Evolutionary conservation across 2,797 vertebrate species (phyloP).

Genomic region (Hybognathus amarus): DNA sequence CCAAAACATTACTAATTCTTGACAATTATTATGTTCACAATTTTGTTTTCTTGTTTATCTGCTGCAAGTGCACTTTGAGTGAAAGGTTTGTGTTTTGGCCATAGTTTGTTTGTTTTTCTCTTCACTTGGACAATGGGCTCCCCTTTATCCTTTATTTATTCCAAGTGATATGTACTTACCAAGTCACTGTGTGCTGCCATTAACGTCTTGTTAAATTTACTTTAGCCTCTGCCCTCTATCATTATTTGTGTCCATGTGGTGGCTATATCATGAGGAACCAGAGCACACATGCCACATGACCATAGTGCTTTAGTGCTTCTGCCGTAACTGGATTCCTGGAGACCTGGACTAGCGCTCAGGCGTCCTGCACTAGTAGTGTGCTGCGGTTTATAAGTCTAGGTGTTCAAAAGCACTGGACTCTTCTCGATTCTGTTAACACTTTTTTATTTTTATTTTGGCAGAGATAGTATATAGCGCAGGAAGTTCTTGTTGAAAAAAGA

Average conservation of each 20-base stretch:
- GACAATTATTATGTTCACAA: not conserved
- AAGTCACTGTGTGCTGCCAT: constrained; percentile 23
- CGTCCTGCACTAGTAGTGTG: too few relatives aligned
- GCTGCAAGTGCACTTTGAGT: not conserved
- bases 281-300: not conserved
- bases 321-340: not conserved
- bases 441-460: not conserved
- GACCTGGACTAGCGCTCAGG: not conserved
- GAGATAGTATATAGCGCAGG: not conserved
- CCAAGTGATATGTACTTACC: constrained; percentile 32
- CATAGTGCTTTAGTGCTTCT: not conserved
- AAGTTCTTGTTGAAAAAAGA: constrained; percentile 1
- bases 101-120: constrained; percentile 30
- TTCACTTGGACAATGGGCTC: constrained; percentile 23
- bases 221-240: constrained; percentile 17
- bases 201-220: constrained; percentile 7
- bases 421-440: not conserved
- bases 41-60: not conserved
- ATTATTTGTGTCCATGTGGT: constrained; percentile 28
- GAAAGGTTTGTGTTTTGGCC: not conserved
- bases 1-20: not conserved
- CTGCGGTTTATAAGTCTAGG: not conserved
- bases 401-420: too few relatives aligned
- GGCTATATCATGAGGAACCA: not conserved
- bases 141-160: constrained; percentile 4